These are phyloP conservation scores for Eufriesea mexicana DNA, from an alignment of 1,140 invertebrate genomes.

Conservation along the genomic window DNA sequence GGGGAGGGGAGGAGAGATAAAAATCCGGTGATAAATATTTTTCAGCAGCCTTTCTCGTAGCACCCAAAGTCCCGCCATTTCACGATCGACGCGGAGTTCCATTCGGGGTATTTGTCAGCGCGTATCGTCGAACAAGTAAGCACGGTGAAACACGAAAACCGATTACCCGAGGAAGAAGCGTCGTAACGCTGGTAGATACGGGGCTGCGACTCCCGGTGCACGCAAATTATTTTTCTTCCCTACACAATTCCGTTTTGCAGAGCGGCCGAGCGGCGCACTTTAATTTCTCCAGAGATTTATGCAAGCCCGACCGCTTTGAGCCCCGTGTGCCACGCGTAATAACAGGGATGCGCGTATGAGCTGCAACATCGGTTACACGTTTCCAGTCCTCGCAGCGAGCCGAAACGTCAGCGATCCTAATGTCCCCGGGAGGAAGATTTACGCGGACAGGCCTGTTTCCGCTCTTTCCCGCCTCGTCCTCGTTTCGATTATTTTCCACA, in stretches of 20 bases:
- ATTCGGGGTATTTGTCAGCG: background rate
- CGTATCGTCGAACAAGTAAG: background rate
- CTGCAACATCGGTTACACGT: constrained; percentile 1
- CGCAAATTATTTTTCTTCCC: constrained; percentile 40
- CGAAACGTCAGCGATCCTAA: constrained; percentile 29
- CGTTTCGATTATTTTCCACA: background rate
- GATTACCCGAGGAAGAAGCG: constrained; percentile 5
- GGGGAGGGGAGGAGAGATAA: background rate
- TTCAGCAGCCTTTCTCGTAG: no score
- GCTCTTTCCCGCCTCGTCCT: background rate
- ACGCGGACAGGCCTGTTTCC: background rate
- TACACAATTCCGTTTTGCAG: constrained; percentile 18
- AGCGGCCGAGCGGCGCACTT: constrained; percentile 14
- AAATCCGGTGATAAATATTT: background rate
- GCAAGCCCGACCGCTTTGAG: constrained; percentile 21
- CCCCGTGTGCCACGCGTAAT: constrained; percentile 16
- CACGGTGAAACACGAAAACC: constrained; percentile 5
- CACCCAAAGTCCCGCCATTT: background rate
- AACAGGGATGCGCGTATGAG: constrained; percentile 25
- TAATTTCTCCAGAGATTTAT: constrained; percentile 47
- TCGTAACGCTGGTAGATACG: background rate
- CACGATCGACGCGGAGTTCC: background rate
- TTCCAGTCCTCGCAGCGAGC: background rate
- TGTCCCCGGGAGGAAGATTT: background rate
- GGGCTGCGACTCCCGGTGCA: background rate